A percentile compares a stretch with the other conserved stretches of the same genome.
Conservation (phyloP, 2,113 vertebrate genomes). For the Centropus bengalensis region DNA sequence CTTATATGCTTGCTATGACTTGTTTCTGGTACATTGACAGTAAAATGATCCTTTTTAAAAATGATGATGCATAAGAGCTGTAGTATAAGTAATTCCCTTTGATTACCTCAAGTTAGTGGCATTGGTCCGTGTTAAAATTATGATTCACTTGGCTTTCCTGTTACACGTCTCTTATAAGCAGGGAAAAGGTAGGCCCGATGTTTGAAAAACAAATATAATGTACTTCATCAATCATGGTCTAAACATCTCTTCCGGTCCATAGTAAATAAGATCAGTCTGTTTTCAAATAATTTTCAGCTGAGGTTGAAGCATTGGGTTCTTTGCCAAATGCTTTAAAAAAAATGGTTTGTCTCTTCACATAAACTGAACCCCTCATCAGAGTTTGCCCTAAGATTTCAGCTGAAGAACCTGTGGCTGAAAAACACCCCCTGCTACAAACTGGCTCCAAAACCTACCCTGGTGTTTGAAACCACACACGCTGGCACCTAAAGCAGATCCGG, state of each 20-base stretch:
- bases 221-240: neutral
- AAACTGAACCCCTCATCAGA: neutral
- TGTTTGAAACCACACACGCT: neutral
- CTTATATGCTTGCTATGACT: neutral
- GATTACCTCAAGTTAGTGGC: neutral
- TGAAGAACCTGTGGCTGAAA: neutral
- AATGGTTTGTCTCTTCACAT: neutral
- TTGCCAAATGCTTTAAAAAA: neutral
- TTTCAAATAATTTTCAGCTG: neutral
- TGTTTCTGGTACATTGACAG: neutral
- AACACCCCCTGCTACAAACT: neutral
- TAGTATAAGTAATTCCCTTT: neutral
- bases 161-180: neutral
- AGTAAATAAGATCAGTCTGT: neutral
- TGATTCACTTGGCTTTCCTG: neutral
- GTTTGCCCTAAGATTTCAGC: neutral
- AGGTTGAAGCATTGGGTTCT: neutral
- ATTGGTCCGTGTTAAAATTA: neutral
- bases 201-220: neutral
- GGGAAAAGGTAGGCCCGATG: neutral
- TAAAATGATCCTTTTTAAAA: neutral
- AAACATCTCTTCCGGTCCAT: neutral
- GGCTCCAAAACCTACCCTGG: neutral
- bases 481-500: neutral
- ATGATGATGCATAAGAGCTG: neutral